Conservation (phyloP, 2,888 invertebrate species). For the Pimpla rufipes region DNA sequence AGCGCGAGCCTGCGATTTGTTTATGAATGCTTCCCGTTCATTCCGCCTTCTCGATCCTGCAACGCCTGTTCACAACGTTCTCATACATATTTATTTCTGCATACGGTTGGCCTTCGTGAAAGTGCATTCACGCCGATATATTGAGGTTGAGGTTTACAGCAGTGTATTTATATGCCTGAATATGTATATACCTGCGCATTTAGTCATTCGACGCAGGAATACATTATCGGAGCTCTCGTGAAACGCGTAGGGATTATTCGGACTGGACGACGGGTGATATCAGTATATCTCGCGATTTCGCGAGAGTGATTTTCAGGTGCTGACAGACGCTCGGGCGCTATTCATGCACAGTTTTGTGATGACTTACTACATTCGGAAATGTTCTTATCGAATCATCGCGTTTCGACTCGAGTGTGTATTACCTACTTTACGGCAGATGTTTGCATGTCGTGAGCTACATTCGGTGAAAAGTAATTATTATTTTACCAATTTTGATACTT, state of each 20-base stretch:
- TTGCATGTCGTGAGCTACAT: too few species aligned
- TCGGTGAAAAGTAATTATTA: too few species aligned
- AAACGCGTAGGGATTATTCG: not conserved
- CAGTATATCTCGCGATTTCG: not conserved
- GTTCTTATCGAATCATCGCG: too few species aligned
- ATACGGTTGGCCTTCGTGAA: constrained; percentile 32
- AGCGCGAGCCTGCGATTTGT: constrained; percentile 63
- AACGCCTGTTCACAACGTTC: constrained; percentile 23
- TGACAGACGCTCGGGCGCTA: not conserved
- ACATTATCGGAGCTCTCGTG: not conserved
- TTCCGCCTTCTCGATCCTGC: constrained; percentile 31
- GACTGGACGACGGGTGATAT: not conserved
- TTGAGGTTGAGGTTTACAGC: not conserved
- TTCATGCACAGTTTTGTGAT: too few species aligned
- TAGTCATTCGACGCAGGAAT: constrained; percentile 5
- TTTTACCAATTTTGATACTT: too few species aligned
- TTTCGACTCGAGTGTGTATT: too few species aligned
- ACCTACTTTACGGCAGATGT: too few species aligned
- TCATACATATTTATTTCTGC: constrained; percentile 65
- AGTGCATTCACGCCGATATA: constrained; percentile 6
- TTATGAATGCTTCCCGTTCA: constrained; percentile 66
- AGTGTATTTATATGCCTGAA: not conserved
- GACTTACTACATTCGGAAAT: too few species aligned
- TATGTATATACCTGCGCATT: not conserved
- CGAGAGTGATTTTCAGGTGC: not conserved